Base-by-base conservation (phyloP, 2,888 invertebrate genomes). In the Frankliniella fusca region DNA sequence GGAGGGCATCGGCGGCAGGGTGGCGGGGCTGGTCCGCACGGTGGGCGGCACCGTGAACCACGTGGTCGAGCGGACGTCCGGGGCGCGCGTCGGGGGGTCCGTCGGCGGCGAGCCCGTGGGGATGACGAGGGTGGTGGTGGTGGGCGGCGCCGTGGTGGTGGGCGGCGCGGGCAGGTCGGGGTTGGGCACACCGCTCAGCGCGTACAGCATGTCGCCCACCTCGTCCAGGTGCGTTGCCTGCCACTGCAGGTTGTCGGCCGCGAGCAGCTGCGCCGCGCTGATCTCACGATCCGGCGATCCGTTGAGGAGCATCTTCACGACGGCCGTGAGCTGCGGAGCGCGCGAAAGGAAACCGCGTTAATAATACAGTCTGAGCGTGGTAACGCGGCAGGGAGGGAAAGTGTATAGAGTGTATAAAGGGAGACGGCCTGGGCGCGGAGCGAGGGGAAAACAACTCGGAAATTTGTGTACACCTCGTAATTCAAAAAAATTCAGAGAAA, bases 151-250 rank as follows among this genome's bases (percentile, higher is more conserved):
- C 9, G 70, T 27, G 23, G 70, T 76, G 70, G 27, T 27, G 23
- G 70, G 70, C 23, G 23, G 23, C 3, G 9, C 27, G 27, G 70
- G 70, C 23, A 76, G 70, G 27, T 76, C 70, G 23, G 70, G 70
- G 70, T 76, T 76, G 3, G 70, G 70, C 70, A 27, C 23, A 8
- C 70, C 70, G 23, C 23, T 76, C 70, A 76, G 70, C 23, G 70
- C 70, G 70, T 76, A 76, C 70, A 76, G 70, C 70, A 76, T 27
- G 70, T 76, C 70, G 23, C 70, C 70, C 27, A 76, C 70, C 70
- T 76, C 70, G 70, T 76, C 27, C 70, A 7, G 27, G 70, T 76
- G 70, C 70, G 70, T 27, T 11, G 12, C 8, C 11, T 23, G n/a
- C 70, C 70, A 76, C 23, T 2, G 7, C 70, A 76, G 70, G 70